Conservation (phyloP, 2,888 invertebrate genomes). For the Campoplex capitator region DNA sequence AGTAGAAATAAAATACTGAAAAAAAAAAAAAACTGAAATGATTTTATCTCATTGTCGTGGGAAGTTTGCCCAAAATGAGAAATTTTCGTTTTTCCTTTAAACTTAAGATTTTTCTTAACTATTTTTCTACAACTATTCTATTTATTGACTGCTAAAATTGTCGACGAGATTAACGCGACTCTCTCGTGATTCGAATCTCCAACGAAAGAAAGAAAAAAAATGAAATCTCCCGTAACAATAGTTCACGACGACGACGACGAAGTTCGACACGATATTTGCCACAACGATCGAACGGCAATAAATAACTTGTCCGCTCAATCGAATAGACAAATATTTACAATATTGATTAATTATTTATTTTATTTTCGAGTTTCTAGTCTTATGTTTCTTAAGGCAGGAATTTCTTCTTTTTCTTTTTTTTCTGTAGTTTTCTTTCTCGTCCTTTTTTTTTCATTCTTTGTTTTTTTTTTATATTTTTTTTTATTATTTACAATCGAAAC, state of each 20-base stretch:
- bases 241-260: neutral
- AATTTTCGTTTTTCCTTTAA: neutral
- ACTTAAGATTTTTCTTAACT: neutral
- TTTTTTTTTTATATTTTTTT: slow-evolving; percentile 31
- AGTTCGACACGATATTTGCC: neutral
- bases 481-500: slow-evolving; percentile 69
- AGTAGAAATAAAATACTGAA: no score
- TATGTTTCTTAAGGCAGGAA: slow-evolving; percentile 84
- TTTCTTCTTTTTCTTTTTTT: slow-evolving; percentile 79
- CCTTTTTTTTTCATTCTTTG: slow-evolving; percentile 34
- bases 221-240: neutral
- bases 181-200: neutral
- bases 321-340: neutral
- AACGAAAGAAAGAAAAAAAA: neutral
- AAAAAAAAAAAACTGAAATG: neutral
- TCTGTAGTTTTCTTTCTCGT: slow-evolving; percentile 34
- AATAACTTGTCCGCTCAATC: neutral
- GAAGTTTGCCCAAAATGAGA: neutral
- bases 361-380: slow-evolving; percentile 80
- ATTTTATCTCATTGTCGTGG: neutral
- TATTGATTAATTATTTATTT: slow-evolving; percentile 52
- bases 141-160: slow-evolving; percentile 10
- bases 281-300: neutral
- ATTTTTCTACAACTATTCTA: slow-evolving; percentile 3
- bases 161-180: neutral